Evolutionary conservation across 2,797 vertebrate species (phyloP), one percentile per base, ranked within the genome.

Genomic region (Acridotheres tristis): DNA sequence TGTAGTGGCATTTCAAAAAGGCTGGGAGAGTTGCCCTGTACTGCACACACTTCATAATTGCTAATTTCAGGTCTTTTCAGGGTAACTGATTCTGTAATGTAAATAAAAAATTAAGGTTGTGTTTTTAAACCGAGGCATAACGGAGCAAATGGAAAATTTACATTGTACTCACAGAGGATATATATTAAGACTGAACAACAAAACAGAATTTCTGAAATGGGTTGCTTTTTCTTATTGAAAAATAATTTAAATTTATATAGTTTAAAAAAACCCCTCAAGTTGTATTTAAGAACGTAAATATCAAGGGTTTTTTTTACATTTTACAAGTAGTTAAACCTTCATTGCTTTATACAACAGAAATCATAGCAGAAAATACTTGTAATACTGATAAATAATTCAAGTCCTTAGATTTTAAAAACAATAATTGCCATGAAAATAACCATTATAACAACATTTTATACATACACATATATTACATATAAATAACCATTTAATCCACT

Each of bases 41-140:
- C 36, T 88, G 76, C 51, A 25, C n/a, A 58, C 4, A 8, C 57
- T 80, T 89, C 25, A 40, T 82, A 85, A 71, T 87, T 25, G 6
- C 82, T 96, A 95, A 91, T 96, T 91, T 91, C 57, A 48, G 75
- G 74, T 95, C 90, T 92, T 89, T 93, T 45, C 68, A 78, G 69
- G 89, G 71, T 90, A 96, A 76, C 72, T 59, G 45, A 20, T 76
- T 94, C 72, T 58, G 61, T 40, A 57, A 82, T 36, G 36, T 58
- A 97, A 96, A 96, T 59, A 68, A 78, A 90, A 92, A 89, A 53
- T 43, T 58, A 83, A 48, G 48, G 17, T 16, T 81, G 32, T 57
- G 36, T 29, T 94, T 94, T 94, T 91, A 89, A 97, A 90, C 68
- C 10, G 17, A 71, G 48, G 36, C 66, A 74, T 61, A 85, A 66